phyloP scores from a whole-genome alignment of 2,797 vertebrate genomes.

The Phrynocephalus guinanensis region DNA sequence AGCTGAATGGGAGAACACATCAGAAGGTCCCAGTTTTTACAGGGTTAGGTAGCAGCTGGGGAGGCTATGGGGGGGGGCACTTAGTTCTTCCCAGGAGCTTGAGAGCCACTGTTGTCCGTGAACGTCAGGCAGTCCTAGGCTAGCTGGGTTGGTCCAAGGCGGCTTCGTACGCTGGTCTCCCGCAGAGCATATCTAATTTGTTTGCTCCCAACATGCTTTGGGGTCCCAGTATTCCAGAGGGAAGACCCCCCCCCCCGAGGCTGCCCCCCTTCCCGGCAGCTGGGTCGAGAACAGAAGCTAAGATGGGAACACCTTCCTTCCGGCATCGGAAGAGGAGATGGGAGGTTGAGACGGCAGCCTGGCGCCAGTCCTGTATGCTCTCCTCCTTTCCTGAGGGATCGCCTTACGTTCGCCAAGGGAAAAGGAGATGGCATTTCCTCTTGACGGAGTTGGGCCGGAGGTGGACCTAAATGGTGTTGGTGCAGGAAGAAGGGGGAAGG shows the following conservation, averaged over 20 bases:
- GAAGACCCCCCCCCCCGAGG: neutral
- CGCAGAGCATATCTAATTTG: neutral
- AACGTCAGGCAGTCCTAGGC: neutral
- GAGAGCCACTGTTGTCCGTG: neutral
- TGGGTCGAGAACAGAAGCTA: too few relatives aligned
- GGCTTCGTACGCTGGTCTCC: neutral
- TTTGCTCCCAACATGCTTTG: neutral
- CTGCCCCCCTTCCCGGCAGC: neutral
- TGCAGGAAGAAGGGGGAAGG: neutral
- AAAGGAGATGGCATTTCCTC: constrained; percentile 27
- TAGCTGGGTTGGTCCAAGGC: neutral
- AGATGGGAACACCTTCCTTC: neutral
- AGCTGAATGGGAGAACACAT: neutral
- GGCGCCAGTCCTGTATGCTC: neutral
- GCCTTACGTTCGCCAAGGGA: neutral
- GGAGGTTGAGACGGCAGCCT: neutral
- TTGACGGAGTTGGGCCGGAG: neutral
- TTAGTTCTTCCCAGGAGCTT: neutral
- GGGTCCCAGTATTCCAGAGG: neutral
- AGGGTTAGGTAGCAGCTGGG: neutral
- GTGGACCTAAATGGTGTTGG: neutral
- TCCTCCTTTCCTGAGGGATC: neutral
- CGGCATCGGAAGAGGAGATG: neutral
- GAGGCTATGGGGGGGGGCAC: neutral
- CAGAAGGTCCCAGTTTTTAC: neutral